Base-by-base conservation (phyloP, 2,797 vertebrate genomes). In the Telmatherina bonti region DNA sequence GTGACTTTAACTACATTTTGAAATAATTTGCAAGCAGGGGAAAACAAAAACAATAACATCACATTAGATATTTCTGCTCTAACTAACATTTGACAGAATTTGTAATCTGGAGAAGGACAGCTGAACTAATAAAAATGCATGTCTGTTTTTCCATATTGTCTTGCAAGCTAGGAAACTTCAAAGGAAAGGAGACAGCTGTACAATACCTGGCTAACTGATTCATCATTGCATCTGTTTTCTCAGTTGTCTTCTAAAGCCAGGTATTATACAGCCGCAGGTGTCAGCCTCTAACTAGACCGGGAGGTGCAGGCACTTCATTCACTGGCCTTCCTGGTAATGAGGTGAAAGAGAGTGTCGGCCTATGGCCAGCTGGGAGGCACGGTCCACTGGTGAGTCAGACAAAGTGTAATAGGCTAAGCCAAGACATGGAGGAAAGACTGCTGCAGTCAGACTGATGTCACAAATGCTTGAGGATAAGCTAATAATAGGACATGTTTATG, bases 401-500 rank as follows among this genome's bases (percentile, higher is more conserved):
- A 7, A 83, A 90, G 90, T 91, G 88, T 91, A 89, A 89, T 77
- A 83, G 85, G 82, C 85, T 85, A 78, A 84, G 83, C 85, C 69
- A 85, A 88, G 87, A 87, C 74, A 86, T 87, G 43, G 84, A 81
- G 78, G 82, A 74, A 78, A 88, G 83, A 78, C 76, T 76, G 83
- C 80, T 76, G 79, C 81, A 87, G 84, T 91, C 90, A 88, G 78
- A 79, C 76, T 83, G 84, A 90, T 90, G 85, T 89, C 82, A 90
- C 83, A 81, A 83, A 83, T 61, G 86, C 89, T 85, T 75, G 64
- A 87, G 90, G 89, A 89, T 76, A 81, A 62, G 84, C 91, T 94
- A 94, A 92, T 92, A 91, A 93, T 93, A 94, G 92, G 77, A 86
- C 63, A 81, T 82, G 83, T 87, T 90, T 88, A 87, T 88, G 81